Conservation (phyloP, 2,797 vertebrate species). For the Lepilemur septentrionalis region DNA sequence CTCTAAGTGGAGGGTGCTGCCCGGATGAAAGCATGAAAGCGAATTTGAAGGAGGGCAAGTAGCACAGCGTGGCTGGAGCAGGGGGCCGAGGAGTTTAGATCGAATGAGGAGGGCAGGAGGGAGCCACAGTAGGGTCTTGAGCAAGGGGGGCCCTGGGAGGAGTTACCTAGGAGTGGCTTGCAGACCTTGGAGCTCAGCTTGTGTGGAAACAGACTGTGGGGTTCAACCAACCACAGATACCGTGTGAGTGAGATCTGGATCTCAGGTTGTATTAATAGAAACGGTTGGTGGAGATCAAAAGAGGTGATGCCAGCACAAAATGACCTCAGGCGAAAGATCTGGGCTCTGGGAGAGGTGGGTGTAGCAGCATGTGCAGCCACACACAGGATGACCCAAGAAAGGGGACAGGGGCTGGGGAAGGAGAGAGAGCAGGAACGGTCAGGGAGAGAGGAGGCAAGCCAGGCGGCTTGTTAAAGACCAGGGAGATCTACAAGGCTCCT, state of each 20-base stretch:
- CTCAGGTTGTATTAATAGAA: slow-evolving; percentile 65
- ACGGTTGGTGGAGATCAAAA: slow-evolving; percentile 33
- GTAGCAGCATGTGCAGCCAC: neutral
- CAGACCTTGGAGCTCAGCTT: slow-evolving; percentile 21
- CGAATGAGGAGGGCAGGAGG: neutral
- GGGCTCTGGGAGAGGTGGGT: neutral
- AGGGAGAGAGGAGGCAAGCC: neutral
- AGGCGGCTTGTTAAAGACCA: neutral
- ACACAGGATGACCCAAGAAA: neutral
- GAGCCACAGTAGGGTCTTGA: neutral
- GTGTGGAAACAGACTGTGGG: neutral
- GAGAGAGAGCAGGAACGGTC: no score
- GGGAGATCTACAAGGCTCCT: neutral
- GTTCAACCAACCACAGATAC: slow-evolving; percentile 3
- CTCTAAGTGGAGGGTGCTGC: no score
- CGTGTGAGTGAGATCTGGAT: neutral
- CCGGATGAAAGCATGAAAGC: neutral
- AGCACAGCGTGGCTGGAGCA: neutral
- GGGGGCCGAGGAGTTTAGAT: neutral
- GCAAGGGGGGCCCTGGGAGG: neutral
- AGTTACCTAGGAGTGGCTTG: neutral
- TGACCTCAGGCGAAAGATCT: neutral
- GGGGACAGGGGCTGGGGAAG: neutral
- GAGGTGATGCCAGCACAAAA: neutral
- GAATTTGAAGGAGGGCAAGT: neutral